Evolutionary conservation across 2,888 invertebrate species (phyloP).

Genomic region (Drosophila rellima): DNA sequence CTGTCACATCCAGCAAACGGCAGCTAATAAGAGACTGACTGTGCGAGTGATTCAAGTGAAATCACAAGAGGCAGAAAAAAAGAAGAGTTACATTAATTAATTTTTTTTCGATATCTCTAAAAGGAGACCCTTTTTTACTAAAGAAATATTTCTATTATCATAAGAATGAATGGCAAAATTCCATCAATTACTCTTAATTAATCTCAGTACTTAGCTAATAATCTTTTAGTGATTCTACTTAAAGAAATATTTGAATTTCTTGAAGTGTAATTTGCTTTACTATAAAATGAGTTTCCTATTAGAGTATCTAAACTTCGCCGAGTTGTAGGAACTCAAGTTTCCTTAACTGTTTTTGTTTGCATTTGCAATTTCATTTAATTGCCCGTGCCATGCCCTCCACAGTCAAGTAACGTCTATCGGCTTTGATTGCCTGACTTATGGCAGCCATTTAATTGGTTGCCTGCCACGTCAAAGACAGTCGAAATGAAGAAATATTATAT

Average conservation of each 20-base stretch:
- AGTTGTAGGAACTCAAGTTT: not conserved
- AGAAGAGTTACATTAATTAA: slow-evolving; percentile 44
- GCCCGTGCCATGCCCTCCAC: slow-evolving; percentile 32
- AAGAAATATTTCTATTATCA: not conserved
- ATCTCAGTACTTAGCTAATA: not conserved
- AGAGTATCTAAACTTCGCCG: slow-evolving; percentile 41
- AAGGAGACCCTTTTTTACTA: not conserved
- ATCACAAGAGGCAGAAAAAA: slow-evolving; percentile 3
- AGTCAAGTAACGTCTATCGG: slow-evolving; percentile 26
- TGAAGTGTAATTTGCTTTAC: not conserved
- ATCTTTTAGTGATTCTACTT: not conserved
- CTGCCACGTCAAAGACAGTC: slow-evolving; percentile 71
- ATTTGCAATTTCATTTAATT: slow-evolving; percentile 70
- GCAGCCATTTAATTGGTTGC: slow-evolving; percentile 70
- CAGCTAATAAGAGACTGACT: slow-evolving; percentile 44
- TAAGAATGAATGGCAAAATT: not conserved
- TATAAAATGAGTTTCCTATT: too few species aligned
- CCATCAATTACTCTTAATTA: not conserved
- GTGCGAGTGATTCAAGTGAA: slow-evolving; percentile 15
- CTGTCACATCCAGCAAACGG: slow-evolving; percentile 53
- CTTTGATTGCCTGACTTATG: slow-evolving; percentile 75
- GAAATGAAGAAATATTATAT: slow-evolving; percentile 69
- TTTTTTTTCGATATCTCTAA: not conserved
- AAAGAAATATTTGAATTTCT: not conserved
- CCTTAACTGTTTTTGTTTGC: slow-evolving; percentile 49